phyloP scores from a whole-genome alignment of 2,888 invertebrate genomes.

The Gastracanthus pulcherrimus region DNA sequence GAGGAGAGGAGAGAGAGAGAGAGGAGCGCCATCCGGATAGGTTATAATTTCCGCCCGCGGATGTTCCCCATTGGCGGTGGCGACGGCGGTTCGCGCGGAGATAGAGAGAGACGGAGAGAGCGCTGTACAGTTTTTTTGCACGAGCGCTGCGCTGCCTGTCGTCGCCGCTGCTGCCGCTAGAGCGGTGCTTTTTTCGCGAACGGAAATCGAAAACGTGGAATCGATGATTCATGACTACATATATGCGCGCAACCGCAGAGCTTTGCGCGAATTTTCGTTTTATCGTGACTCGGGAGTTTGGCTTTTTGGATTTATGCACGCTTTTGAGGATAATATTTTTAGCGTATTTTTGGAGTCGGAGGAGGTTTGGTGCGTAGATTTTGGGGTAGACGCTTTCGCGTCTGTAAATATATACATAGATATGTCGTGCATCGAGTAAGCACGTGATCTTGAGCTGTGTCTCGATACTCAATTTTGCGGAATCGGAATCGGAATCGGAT shows the following conservation, averaged over 20 bases:
- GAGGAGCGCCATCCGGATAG: constrained; percentile 54
- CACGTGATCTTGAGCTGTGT: background rate
- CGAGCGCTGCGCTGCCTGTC: constrained; percentile 3
- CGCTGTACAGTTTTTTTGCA: constrained; percentile 28
- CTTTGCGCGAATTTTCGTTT: background rate
- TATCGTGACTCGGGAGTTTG: too few species aligned
- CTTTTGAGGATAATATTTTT: too few species aligned
- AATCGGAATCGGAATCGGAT: background rate
- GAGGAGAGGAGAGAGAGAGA: constrained; percentile 5
- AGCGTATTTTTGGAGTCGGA: background rate
- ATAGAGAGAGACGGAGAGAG: background rate
- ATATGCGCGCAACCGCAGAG: background rate
- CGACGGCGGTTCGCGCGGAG: background rate
- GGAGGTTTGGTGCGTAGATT: background rate
- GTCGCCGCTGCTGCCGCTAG: constrained; percentile 1
- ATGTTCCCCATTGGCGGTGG: constrained; percentile 48
- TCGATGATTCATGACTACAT: constrained; percentile 27
- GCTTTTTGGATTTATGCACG: background rate
- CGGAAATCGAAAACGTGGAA: constrained; percentile 56
- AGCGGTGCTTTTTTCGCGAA: constrained; percentile 46
- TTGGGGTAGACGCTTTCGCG: background rate
- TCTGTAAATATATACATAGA: background rate
- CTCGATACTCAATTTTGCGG: background rate
- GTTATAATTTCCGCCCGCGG: constrained; percentile 57
- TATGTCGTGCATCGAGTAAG: background rate